Conservation (phyloP, 2,888 invertebrate species). For the Apamea sordens region DNA sequence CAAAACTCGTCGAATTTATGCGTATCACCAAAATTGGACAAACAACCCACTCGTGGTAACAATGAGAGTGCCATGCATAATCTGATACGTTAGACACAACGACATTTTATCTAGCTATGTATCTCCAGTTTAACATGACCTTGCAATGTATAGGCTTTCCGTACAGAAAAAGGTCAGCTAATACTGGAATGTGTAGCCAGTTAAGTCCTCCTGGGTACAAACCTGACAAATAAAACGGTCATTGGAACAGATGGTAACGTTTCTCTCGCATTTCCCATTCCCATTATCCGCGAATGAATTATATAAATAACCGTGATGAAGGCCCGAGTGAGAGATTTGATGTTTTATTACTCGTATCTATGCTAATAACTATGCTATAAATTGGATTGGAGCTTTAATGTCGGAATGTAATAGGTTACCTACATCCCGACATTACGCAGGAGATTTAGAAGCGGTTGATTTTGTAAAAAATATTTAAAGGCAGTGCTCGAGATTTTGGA, state of each 20-base stretch:
- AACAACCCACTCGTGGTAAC: slow-evolving; percentile 19
- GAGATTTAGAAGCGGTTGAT: background rate
- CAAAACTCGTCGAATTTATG: slow-evolving; percentile 15
- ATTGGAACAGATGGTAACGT: slow-evolving; percentile 41
- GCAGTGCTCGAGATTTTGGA: too few relatives aligned
- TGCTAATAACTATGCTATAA: slow-evolving; percentile 36
- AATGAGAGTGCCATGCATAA: slow-evolving; percentile 22
- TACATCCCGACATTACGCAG: slow-evolving; percentile 5
- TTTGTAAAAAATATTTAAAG: background rate
- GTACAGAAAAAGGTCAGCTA: background rate
- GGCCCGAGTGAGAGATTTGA: slow-evolving; percentile 25
- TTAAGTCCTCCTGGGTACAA: slow-evolving; percentile 3
- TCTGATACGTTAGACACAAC: background rate
- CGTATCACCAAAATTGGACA: slow-evolving; percentile 25
- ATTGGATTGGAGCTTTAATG: slow-evolving; percentile 14
- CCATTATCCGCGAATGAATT: slow-evolving; percentile 50
- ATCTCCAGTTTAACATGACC: background rate
- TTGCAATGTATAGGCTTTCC: background rate
- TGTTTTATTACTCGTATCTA: slow-evolving; percentile 43
- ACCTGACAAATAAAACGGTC: slow-evolving; percentile 52
- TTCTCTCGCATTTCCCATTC: slow-evolving; percentile 44
- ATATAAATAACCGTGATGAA: slow-evolving; percentile 54
- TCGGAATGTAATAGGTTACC: background rate
- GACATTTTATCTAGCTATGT: background rate
- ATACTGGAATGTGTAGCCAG: background rate